Evolutionary conservation across 2,797 vertebrate genomes (phyloP), one percentile per base, ranked within the genome.

Genomic region (Propithecus deckenii): DNA sequence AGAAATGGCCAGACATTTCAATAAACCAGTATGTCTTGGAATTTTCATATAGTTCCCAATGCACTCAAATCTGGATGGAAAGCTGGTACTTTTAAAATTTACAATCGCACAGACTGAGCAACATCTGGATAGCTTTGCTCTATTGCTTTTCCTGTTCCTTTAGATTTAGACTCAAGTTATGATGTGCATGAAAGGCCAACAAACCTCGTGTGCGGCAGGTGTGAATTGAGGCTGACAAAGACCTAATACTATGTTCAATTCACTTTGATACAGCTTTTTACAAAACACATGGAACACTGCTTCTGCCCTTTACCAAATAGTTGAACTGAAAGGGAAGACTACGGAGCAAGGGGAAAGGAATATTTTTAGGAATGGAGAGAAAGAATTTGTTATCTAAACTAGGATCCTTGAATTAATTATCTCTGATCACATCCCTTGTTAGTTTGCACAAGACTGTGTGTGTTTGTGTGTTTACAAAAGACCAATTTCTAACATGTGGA

Each of bases 41-140:
- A 99, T 99, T 98, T 98, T 99, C 98, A 98, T 98, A 98, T 98
- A 98, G 98, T 98, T 99, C 98, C 98, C 98, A 97, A 89, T 98
- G 97, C 94, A 94, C 98, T 99, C 98, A 98, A 98, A 98, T 98
- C 98, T 98, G 98, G 96, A 96, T 98, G 97, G 97, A 99, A 98
- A 98, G 98, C 98, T 99, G 98, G 98, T 98, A 96, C 98, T 98
- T 98, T 98, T 98, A 97, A 98, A 98, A 98, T 99, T 98, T 99
- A 98, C 98, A 98, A 61, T 98, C 97, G 96, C 98, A 98, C 99
- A 99, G 99, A 99, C 99, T 98, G 97, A 98, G 98, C 97, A 99
- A 99, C 99, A 99, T 99, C 99, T 99, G 99, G 99, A 99, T 98
- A 98, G 98, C 97, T 98, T 98, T 99, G 99, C 98, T 99, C 98